phyloP scores from a whole-genome alignment of 2,113 vertebrate species.

The Fregetta grallaria region DNA sequence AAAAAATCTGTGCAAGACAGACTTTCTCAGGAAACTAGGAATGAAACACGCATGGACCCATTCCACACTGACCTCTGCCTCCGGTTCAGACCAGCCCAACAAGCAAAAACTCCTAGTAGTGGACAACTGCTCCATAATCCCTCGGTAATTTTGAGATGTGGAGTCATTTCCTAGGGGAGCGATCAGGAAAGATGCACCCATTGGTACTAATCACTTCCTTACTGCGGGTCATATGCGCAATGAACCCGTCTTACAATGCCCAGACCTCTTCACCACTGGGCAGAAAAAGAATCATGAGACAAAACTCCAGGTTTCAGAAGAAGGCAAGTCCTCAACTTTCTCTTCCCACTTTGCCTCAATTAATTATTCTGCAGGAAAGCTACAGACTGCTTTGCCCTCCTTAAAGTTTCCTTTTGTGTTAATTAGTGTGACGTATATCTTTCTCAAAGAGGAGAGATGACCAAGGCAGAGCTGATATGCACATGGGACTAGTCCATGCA shows the following conservation, averaged over 20 bases:
- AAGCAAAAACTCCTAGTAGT: neutral
- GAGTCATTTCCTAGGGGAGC: neutral
- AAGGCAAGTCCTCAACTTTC: neutral
- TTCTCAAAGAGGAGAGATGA: neutral
- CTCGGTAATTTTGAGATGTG: neutral
- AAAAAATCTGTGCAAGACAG: neutral
- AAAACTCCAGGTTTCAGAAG: neutral
- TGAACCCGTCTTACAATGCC: neutral
- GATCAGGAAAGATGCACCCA: neutral
- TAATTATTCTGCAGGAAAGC: neutral
- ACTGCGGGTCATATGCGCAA: neutral
- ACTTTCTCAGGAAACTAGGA: neutral
- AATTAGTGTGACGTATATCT: fast-evolving
- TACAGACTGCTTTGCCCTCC: neutral
- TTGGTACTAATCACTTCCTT: neutral
- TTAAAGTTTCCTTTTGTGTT: neutral
- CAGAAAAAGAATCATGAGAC: neutral
- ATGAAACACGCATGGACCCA: neutral
- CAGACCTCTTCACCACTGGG: neutral
- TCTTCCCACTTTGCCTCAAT: neutral
- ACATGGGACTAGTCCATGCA: neutral
- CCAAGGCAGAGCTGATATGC: neutral
- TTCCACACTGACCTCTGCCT: neutral
- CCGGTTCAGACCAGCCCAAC: neutral
- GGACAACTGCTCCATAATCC: neutral